phyloP scores from a whole-genome alignment of 2,113 vertebrate species.

The Osmerus eperlanus region DNA sequence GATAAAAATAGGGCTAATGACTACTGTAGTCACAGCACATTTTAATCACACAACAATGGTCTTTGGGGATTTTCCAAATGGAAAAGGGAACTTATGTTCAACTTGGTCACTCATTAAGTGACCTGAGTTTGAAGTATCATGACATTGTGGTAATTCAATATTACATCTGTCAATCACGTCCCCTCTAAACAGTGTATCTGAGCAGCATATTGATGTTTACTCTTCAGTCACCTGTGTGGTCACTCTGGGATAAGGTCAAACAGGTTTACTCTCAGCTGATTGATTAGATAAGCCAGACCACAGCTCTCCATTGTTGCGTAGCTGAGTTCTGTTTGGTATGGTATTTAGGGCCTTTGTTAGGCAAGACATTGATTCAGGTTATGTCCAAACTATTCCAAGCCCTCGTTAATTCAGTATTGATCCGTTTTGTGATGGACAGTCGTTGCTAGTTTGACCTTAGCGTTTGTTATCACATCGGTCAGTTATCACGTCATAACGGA shows the following conservation, averaged over 20 bases:
- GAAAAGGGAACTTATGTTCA: background rate
- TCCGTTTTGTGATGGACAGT: background rate
- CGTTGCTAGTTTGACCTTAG: background rate
- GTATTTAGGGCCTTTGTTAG: background rate
- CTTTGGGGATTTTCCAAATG: background rate
- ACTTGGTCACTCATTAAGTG: background rate
- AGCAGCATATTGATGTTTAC: no score
- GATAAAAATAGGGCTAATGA: no score
- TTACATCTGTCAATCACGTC: no score
- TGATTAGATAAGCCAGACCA: background rate
- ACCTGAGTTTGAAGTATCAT: no score
- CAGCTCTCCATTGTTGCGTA: background rate
- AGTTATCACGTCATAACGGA: no score
- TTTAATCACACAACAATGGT: no score
- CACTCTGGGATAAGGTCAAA: background rate
- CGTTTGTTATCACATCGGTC: no score
- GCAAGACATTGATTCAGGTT: background rate
- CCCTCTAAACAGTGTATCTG: no score
- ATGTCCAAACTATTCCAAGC: background rate
- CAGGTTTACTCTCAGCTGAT: background rate
- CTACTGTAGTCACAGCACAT: no score
- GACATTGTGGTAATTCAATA: no score
- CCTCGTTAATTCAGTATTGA: constrained; percentile 12
- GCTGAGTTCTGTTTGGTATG: background rate
- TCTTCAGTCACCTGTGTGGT: background rate